phyloP scores from a whole-genome alignment of 2,888 invertebrate genomes.

The Drosophila subquinaria region DNA sequence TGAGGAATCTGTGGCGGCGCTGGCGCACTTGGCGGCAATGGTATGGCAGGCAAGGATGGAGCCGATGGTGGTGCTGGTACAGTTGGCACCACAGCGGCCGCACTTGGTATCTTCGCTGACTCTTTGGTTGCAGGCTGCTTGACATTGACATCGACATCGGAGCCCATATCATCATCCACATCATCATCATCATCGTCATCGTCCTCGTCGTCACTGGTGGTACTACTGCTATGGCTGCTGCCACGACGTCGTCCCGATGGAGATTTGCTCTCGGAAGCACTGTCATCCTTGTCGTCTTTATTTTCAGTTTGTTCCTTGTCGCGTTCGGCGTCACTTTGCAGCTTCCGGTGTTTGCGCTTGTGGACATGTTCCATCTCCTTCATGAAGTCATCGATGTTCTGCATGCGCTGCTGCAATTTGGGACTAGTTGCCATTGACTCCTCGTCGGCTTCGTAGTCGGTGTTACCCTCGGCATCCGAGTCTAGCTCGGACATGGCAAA shows the following conservation, averaged over 20 bases:
- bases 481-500: conserved; percentile 88
- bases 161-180: conserved; percentile 44
- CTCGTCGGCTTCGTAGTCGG: conserved; percentile 81
- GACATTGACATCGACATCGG: conserved; percentile 24
- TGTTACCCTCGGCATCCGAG: conserved; percentile 83
- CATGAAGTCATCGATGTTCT: conserved; percentile 97
- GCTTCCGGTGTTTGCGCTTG: conserved; percentile 89
- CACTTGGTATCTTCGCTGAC: conserved; percentile 10
- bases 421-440: conserved; percentile 66
- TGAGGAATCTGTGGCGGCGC: conserved; percentile 74
- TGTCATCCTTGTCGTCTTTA: conserved; percentile 50
- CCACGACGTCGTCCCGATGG: conserved; percentile 30
- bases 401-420: conserved; percentile 93
- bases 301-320: conserved; percentile 47
- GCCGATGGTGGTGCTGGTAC: conserved; percentile 67
- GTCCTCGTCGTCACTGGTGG: conserved; percentile 47
- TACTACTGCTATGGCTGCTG: conserved; percentile 35
- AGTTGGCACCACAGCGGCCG: conserved; percentile 19
- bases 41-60: conserved; percentile 68
- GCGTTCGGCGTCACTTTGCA: conserved; percentile 86
- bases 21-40: conserved; percentile 73
- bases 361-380: conserved; percentile 96
- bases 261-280: conserved; percentile 54
- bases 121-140: conserved; percentile 29
- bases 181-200: conserved; percentile 37